Base-by-base conservation (phyloP, 2,113 vertebrate genomes). In the Plecturocebus donacophilus region DNA sequence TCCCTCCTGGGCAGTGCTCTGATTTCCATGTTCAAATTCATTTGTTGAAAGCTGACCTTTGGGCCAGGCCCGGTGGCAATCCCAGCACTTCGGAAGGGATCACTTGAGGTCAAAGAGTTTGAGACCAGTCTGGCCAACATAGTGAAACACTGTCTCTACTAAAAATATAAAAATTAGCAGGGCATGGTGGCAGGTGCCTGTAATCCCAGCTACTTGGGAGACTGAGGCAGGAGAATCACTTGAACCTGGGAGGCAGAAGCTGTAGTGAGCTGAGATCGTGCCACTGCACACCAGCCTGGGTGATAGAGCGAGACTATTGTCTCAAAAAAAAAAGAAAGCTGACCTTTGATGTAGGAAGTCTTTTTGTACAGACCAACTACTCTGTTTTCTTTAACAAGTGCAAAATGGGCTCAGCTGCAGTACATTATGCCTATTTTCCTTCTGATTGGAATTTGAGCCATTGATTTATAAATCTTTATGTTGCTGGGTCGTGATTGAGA, bases 311-410 rank as follows among this genome's bases (percentile, higher is more conserved):
- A 30, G 61, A 64, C 27, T 64, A 11, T 64, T 64, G 61, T 30
- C 61, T 13, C 11, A 64, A 27, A 61, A 42, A 42, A 42, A 42
- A 42, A 35, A 84, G 61, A 71, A 71, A 61, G n/a, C 73, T 87
- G 77, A 64, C 89, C 58, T 95, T 81, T 89, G 49, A 64, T 2
- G 4, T 27, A 52, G 52, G n/a, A 79, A 88, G n/a, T 84, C 47
- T 80, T 49, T 84, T n/a, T 61, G 0, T 84, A 35, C 8, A 68
- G 56, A 61, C 19, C 17, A 49, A 11, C 66, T 56, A 45, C 45
- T 88, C 91, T 12, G 30, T 80, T 96, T 94, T 90, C 88, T 86
- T 86, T 35, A 82, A 32, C n/a, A 66, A 32, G 21, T 91, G 66
- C 42, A 94, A 61, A 87, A 83, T 83, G 80, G 75, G 70, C 40